Conservation (phyloP, 2,888 invertebrate species). For the Platycnemis pennipes region DNA sequence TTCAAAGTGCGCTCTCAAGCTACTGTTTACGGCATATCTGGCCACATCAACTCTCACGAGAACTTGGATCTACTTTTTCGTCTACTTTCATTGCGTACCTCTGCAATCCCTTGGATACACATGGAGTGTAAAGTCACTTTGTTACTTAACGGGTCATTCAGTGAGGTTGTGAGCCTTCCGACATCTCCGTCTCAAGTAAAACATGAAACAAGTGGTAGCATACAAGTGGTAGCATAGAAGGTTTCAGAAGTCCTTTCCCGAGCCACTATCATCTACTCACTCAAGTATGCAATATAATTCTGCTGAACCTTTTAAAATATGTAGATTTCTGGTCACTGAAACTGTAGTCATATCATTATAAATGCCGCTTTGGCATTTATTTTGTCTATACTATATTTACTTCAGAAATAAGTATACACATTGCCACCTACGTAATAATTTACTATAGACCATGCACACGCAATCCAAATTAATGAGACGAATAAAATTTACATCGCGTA, state of each 20-base stretch:
- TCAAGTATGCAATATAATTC: neutral
- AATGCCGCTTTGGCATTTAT: too few relatives aligned
- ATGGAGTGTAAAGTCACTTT: conserved; percentile 21
- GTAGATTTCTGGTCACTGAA: too few relatives aligned
- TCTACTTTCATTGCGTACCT: neutral
- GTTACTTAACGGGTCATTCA: neutral
- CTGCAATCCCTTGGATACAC: neutral
- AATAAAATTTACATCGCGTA: too few relatives aligned
- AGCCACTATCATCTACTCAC: neutral
- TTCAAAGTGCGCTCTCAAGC: neutral
- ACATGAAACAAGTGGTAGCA: neutral
- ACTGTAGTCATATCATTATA: too few relatives aligned
- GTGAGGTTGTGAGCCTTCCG: neutral
- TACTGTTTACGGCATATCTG: neutral
- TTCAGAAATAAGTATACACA: too few relatives aligned
- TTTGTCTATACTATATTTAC: too few relatives aligned
- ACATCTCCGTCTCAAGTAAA: neutral
- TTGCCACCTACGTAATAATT: too few relatives aligned
- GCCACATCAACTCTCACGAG: neutral
- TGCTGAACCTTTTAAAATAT: neutral
- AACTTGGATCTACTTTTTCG: neutral
- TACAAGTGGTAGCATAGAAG: too few relatives aligned
- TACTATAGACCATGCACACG: too few relatives aligned
- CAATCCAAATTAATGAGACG: too few relatives aligned
- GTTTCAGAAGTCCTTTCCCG: too few relatives aligned